Percentiles rank a stretch among this genome's conserved stretches.
These are phyloP conservation scores for Hipparchia sbordonii DNA, from an alignment of 2,888 invertebrate species.

Conservation along the genomic window DNA sequence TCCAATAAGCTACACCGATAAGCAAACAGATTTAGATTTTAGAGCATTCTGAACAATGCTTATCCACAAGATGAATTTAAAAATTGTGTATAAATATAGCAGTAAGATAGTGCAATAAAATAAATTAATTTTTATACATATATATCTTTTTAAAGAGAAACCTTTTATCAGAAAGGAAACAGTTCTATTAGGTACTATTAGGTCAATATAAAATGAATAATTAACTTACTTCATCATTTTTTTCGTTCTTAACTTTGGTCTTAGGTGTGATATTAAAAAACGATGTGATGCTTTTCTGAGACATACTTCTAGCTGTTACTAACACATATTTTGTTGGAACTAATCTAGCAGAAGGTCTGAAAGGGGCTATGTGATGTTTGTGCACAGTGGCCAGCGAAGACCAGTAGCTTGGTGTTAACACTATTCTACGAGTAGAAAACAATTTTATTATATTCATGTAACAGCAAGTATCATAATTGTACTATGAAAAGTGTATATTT, in stretches of 20 bases:
- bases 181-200: no score
- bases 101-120: no score
- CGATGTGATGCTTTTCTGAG: constrained; percentile 75
- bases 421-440: constrained; percentile 25
- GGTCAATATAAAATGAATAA: neutral
- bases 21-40: neutral
- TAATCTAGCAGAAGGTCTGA: neutral
- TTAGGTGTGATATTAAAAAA: constrained; percentile 72
- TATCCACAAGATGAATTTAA: no score
- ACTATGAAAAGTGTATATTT: no score
- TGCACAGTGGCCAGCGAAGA: neutral
- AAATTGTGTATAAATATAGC: no score
- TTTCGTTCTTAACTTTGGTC: constrained; percentile 35
- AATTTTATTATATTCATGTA: constrained; percentile 26
- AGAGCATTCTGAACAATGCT: neutral
- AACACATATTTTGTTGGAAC: constrained; percentile 27
- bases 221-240: constrained; percentile 28
- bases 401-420: neutral
- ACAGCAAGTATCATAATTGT: no score
- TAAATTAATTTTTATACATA: no score
- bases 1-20: no score
- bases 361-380: neutral
- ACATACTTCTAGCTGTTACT: constrained; percentile 54
- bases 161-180: no score
- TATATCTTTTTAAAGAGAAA: no score